Base-by-base conservation (phyloP, 2,113 vertebrate genomes). In the Strigops habroptila region DNA sequence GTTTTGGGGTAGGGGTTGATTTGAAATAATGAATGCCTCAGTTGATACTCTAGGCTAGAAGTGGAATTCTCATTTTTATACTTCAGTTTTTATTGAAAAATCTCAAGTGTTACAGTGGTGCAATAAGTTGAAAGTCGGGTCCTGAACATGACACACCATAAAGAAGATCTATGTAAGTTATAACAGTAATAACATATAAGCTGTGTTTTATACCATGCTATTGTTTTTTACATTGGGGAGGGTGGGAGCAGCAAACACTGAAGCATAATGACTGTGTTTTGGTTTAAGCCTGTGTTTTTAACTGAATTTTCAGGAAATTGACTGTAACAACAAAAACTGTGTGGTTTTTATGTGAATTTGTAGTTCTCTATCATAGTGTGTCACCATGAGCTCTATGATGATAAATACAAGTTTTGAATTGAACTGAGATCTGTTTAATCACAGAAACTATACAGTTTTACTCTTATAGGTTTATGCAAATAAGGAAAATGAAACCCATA, bases 241-340 rank as follows among this genome's bases (percentile, higher is more conserved):
- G 15, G 57, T 59, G 57, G 57, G 31, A 33, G 57, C 57, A 59
- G 2, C 4, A 63, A 85, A n/a, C 10, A 12, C 12, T 75, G 22
- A 49, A 75, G 27, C 4, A 9, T 11, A 0, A 0, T 14, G 3
- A 15, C 4, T 80, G 3, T 2, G 0, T 70, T 86, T 69, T 30
- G 30, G 9, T 77, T 67, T 25, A 52, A 62, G 18, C 7, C 4
- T 83, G 6, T 6, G 4, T 23, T 89, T 82, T 43, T 60, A 1
- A 18, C 23, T 55, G 6, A 48, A 1, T 60, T 81, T 83, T 68
- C 19, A 51, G 23, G 9, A 7, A 43, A 39, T 35, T 67, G 64
- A 71, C 9, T 23, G 2, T 15, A 31, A 21, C 9, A 17, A 12
- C 3, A 49, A 13, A 65, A 70, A 16, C 1, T 2, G 2, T 19